Evolutionary conservation across 2,888 invertebrate species (phyloP), one percentile per base, ranked within the genome.

Genomic region (Lasioglossum oenotherae): DNA sequence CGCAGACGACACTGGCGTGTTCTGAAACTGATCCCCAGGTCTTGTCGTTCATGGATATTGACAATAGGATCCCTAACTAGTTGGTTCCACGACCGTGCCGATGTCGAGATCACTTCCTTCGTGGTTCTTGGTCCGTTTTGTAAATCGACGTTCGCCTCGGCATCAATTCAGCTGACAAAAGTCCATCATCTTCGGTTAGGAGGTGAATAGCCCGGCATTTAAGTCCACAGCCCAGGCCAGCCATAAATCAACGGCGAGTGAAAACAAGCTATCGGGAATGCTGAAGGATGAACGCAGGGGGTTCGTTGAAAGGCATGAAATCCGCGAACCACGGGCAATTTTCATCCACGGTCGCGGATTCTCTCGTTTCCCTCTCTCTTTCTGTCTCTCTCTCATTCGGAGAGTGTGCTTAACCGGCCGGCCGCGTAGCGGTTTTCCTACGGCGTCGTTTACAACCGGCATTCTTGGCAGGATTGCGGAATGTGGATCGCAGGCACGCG

Each of bases 391-490:
- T 64, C 67, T 67, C 71, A 80, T 60, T 67, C 76, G 49, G 60
- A 64, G 60, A 64, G 72, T 64, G 69, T 60, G 76, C 73, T 44
- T 44, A 35, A 80, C 77, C 38, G 76, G 74, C 53, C 77, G 85
- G 80, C 88, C 89, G 88, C 82, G 74, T 92, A 91, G 90, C 92
- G 91, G 92, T 92, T 91, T 91, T 91, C 84, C 85, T 88, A 84
- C 80, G 88, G 87, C 89, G 82, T 88, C 89, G 86, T 87, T 85
- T 84, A 88, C 87, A 82, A 85, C 75, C 79, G 82, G 87, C 93
- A 92, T 93, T 92, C 93, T 92, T 92, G 91, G 90, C 90, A 90
- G 88, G 84, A 71, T 86, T 89, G 89, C 75, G 91, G 91, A 93
- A 92, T 92, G 92, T 91, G 87, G 91, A 92, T 92, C 91, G 91